Evolutionary conservation across 2,888 invertebrate species (phyloP).

Genomic region (Laspeyria flexula): DNA sequence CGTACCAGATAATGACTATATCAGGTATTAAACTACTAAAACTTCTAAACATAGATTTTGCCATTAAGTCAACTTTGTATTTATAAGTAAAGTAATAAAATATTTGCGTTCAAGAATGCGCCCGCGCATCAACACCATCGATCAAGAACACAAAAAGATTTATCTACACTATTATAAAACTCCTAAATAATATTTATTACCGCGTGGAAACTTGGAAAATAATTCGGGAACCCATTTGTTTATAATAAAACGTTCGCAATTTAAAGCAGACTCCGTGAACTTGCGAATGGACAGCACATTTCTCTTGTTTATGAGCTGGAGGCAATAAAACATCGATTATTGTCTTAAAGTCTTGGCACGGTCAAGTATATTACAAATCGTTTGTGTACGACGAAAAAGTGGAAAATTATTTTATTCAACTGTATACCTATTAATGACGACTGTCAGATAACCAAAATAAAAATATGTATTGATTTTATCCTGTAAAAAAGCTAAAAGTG

Average conservation of each 20-base stretch:
- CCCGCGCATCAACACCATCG: neutral
- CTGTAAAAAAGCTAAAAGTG: too few species aligned
- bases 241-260: slow-evolving; percentile 5
- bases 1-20: too few species aligned
- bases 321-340: slow-evolving; percentile 61
- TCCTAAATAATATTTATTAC: neutral
- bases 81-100: too few species aligned
- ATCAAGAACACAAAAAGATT: neutral
- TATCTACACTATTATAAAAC: neutral
- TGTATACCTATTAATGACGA: too few species aligned
- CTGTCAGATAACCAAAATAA: too few species aligned
- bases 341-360: slow-evolving; percentile 63
- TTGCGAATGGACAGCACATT: slow-evolving; percentile 42
- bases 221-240: slow-evolving; percentile 3
- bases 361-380: slow-evolving; percentile 33
- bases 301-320: slow-evolving; percentile 55
- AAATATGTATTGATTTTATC: too few species aligned
- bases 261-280: slow-evolving; percentile 3
- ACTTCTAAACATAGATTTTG: too few species aligned
- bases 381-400: slow-evolving; percentile 8
- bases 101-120: too few species aligned
- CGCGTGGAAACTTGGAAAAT: neutral
- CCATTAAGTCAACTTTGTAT: too few species aligned
- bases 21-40: too few species aligned
- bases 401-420: neutral